These are phyloP conservation scores for Hylaeus anthracinus DNA, from an alignment of 1,140 invertebrate genomes.

Conservation along the genomic window DNA sequence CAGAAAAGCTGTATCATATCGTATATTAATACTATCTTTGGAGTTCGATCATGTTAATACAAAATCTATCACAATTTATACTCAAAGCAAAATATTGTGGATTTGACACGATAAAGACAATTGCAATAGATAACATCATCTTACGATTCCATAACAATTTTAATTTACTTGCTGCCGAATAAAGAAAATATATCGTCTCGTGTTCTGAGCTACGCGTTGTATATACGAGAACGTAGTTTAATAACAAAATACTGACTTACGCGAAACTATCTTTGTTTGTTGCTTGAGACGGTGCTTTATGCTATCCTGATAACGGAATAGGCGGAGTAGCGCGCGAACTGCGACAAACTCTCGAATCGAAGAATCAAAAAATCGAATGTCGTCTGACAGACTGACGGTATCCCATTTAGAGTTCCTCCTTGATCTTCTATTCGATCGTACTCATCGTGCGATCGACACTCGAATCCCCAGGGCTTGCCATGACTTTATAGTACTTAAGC, in stretches of 20 bases:
- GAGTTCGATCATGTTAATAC: too few relatives aligned
- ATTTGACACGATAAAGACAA: too few relatives aligned
- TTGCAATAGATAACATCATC: too few relatives aligned
- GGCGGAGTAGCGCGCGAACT: not conserved
- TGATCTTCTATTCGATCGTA: not conserved
- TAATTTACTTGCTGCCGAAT: too few relatives aligned
- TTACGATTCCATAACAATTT: too few relatives aligned
- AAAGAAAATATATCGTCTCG: too few relatives aligned
- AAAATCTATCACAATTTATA: too few relatives aligned
- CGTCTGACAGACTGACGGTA: not conserved
- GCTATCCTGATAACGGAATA: not conserved
- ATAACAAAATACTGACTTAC: too few relatives aligned
- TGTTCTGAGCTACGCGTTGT: too few relatives aligned
- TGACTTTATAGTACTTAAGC: constrained; percentile 48
- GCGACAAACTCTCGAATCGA: not conserved
- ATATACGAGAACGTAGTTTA: not conserved
- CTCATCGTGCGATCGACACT: not conserved
- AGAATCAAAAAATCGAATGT: not conserved
- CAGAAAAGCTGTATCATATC: too few relatives aligned
- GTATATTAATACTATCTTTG: too few relatives aligned
- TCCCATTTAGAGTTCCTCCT: not conserved
- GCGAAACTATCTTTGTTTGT: not conserved
- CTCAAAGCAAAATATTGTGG: too few relatives aligned
- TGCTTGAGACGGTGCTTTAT: not conserved
- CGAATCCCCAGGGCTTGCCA: constrained; percentile 30